Evolutionary conservation across 30 jellyfish, hydroid and myxozoan genomes (phyloP), one percentile per base, ranked within the genome.

Genomic region (Kudoa iwatai): DNA sequence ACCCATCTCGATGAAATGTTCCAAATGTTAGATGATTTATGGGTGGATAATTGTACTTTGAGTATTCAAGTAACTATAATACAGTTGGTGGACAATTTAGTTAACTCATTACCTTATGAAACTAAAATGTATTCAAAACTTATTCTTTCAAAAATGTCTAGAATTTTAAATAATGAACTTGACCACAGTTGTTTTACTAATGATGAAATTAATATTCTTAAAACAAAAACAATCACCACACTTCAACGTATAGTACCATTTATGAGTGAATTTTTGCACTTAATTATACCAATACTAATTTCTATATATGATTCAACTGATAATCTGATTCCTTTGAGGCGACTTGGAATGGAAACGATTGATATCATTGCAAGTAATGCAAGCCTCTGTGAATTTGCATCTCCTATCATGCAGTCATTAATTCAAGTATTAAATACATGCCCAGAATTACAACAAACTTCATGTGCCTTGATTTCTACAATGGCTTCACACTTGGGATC

Each of bases 401-500:
- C 90, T 4, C 39, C 83, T 13, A 59, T 68, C 19, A 59, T 68
- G 17, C 90, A 68, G 24, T 85, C 90, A 7, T 53, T 68, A 41
- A 58, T 68, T 23, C 71, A 85, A 1, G 86, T 68, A 17, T 39
- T 68, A 23, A 85, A 68, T 31, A 53, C 77, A 2, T 59, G 42
- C 22, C 84, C 85, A 2, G 90, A 68, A 25, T 54, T 68, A 13
- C 54, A 85, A 15, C 25, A 54, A 15, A 49, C 50, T 24, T 74
- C 90, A 0, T 58, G 59, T 85, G 49, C 45, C 43, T 58, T 85
- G 26, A 67, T 68, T 17, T 53, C 85, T 0, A 81, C 83, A 13
- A 34, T 68, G n/a, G 90, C 55, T 30, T 48, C 65, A 53, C 90
- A 68, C 39, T 67, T 68, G 39, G 90, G 90, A 11, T 44, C 58